A percentile compares a stretch with the other conserved stretches of the same genome.
phyloP scores from a whole-genome alignment of 2,113 vertebrate genomes.

The Dipodomys spectabilis region DNA sequence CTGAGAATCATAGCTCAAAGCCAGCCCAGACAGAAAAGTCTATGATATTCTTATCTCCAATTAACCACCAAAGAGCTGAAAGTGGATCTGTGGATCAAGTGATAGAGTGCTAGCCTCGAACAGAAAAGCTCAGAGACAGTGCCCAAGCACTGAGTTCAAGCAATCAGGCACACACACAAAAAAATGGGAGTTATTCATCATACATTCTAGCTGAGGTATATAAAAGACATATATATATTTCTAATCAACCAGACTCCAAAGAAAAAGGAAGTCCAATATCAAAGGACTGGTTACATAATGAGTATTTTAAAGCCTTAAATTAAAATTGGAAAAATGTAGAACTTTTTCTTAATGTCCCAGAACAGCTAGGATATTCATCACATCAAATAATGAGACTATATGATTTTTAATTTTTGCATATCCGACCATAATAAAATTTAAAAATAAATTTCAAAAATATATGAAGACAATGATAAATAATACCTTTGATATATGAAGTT shows the following conservation, averaged over 20 bases:
- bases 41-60: too few species aligned
- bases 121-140: too few species aligned
- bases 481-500: slow-evolving; percentile 24
- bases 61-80: too few species aligned
- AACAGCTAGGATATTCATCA: slow-evolving; percentile 32
- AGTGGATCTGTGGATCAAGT: too few species aligned
- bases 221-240: slow-evolving; percentile 13
- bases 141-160: too few species aligned
- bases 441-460: slow-evolving; percentile 52
- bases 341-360: not conserved
- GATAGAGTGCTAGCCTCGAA: too few species aligned
- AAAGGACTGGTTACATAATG: slow-evolving; percentile 6
- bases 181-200: slow-evolving; percentile 2
- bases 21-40: too few species aligned
- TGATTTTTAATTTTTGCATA: slow-evolving; percentile 32
- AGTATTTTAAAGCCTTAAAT: slow-evolving; percentile 42
- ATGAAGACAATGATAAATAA: slow-evolving; percentile 1
- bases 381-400: not conserved
- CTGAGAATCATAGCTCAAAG: too few species aligned
- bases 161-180: too few species aligned
- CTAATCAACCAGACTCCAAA: slow-evolving; percentile 45
- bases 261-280: slow-evolving; percentile 21
- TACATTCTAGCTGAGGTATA: slow-evolving; percentile 12
- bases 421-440: slow-evolving; percentile 43
- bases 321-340: slow-evolving; percentile 5